Base-by-base conservation (phyloP, 92 coral and sea anemone genomes). In the Zoanthus sociatus region DNA sequence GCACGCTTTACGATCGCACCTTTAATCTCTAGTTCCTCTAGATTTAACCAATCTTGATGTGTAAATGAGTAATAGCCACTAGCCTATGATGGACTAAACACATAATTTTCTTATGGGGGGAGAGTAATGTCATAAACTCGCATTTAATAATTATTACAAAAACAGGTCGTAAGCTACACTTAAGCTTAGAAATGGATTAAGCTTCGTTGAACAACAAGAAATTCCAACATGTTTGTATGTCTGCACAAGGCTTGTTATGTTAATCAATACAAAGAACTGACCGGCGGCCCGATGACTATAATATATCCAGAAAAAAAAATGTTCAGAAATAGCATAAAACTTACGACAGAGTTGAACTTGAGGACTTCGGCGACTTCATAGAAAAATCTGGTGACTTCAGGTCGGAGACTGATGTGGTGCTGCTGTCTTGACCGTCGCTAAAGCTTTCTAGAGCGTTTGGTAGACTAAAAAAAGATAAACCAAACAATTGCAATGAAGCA, bases 291-390 rank as follows among this genome's bases (percentile, higher is more conserved):
- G 26, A 63, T 17, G 8, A 20, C 55, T 11, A 1, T 50, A 9
- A 48, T 5, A 50, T 11, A 50, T 50, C 10, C 1, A 7, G 55
- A 7, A 50, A 50, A 50, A 50, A 9, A 5, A 48, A 48, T 48
- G 53, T 5, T 50, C 55, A 50, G 55, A 50, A 50, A 50, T 50
- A 11, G 55, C 7, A 1, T 50, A 50, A 50, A 50, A 78, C 83
- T 78, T 60, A 78, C 83, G 83, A 78, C 1, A 61, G 83, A 31
- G 83, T 33, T 11, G 83, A 78, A 11, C 70, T 31, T 9, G 83
- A 42, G 16, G 83, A 78, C 18, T 48, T 8, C 51, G 71, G 83
- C 58, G 83, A 56, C 83, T 42, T 78, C 53, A 78, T 26, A 26
- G 26, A 7, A 30, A 68, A 54, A 30, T 15, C 0, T 50, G 67